Base-by-base conservation (phyloP, 2,113 vertebrate species). In the Corvus moneduloides region DNA sequence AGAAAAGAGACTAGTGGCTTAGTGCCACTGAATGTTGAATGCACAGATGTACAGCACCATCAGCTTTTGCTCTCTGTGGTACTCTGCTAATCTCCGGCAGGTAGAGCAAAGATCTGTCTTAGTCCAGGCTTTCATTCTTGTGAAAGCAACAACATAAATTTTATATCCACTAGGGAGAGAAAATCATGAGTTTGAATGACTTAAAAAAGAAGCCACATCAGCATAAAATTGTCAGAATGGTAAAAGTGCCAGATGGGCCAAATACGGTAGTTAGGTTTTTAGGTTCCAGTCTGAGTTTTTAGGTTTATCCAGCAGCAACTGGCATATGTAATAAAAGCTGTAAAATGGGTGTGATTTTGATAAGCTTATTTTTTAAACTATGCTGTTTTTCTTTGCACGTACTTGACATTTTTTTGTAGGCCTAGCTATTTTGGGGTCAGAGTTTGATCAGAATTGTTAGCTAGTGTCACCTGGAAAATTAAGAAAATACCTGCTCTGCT, bases 1-100 rank as follows among this genome's bases (percentile, higher is more conserved):
- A 98, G 98, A 98, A 98, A 98, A 98, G 96, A 98, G 97, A 94
- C 94, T 95, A 63, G 96, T 97, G 98, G 98, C 98, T 97, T 92
- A 51, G 80, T 96, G 98, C 98, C 98, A 98, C 93, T 3, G 16
- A 97, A 94, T 97, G 84, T 67, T 97, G 97, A 96, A 96, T 81
- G 95, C 98, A 97, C 98, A 98, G 98, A 98, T 98, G 98, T 97
- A 96, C 93, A 87, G 71, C 62, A 93, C 82, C 89, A 95, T 97
- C 94, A 95, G 87, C 97, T 97, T 95, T 94, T 94, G 81, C 93
- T 97, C 92, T 98, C 97, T 88, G 75, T 13, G 93, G 97, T 97
- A 78, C 76, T 91, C 87, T 87, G 90, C 90, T 98, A 96, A 95
- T 97, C 96, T 97, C 94, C 96, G 55, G 97, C 98, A 98, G 96